Conservation (phyloP, 1,140 invertebrate genomes). For the Drosophila kurseongensis region DNA sequence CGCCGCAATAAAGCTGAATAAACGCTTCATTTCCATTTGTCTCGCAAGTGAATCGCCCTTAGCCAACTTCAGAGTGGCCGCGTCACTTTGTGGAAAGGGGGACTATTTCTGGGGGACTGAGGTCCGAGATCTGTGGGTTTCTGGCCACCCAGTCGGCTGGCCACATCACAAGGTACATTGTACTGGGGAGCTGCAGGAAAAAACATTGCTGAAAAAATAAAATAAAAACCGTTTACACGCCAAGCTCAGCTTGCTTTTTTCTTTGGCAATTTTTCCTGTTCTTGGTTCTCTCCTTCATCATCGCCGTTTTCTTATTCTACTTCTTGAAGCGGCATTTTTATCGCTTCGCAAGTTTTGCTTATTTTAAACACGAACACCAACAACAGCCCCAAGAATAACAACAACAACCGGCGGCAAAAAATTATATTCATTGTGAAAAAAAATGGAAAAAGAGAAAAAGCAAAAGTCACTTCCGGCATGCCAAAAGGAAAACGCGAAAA, state of each 20-base stretch:
- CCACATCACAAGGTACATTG: slow-evolving; percentile 58
- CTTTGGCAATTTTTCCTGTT: slow-evolving; percentile 63
- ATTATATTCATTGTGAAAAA: slow-evolving; percentile 72
- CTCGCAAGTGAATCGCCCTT: slow-evolving; percentile 72
- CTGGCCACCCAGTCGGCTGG: slow-evolving; percentile 68
- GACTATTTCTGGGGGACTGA: slow-evolving; percentile 20
- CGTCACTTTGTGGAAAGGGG: slow-evolving; percentile 55
- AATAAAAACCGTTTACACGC: slow-evolving; percentile 79
- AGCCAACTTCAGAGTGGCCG: slow-evolving; percentile 66
- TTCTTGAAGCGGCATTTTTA: slow-evolving; percentile 72
- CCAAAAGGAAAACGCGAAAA: slow-evolving; percentile 77
- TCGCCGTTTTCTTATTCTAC: slow-evolving; percentile 49
- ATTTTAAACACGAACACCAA: slow-evolving; percentile 76
- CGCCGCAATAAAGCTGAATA: slow-evolving; percentile 83
- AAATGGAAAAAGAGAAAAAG: slow-evolving; percentile 59
- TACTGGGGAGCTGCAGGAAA: slow-evolving; percentile 16
- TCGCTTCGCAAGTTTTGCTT: slow-evolving; percentile 75
- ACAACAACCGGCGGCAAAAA: slow-evolving; percentile 61
- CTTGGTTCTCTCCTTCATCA: slow-evolving; percentile 53
- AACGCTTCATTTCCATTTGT: slow-evolving; percentile 84
- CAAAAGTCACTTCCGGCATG: slow-evolving; percentile 80
- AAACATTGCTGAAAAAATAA: slow-evolving; percentile 34
- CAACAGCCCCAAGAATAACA: slow-evolving; percentile 21
- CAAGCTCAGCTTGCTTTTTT: slow-evolving; percentile 62
- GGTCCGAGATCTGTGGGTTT: slow-evolving; percentile 16